Conservation (phyloP, 1,140 invertebrate genomes). For the Zaprionus davidi region DNA sequence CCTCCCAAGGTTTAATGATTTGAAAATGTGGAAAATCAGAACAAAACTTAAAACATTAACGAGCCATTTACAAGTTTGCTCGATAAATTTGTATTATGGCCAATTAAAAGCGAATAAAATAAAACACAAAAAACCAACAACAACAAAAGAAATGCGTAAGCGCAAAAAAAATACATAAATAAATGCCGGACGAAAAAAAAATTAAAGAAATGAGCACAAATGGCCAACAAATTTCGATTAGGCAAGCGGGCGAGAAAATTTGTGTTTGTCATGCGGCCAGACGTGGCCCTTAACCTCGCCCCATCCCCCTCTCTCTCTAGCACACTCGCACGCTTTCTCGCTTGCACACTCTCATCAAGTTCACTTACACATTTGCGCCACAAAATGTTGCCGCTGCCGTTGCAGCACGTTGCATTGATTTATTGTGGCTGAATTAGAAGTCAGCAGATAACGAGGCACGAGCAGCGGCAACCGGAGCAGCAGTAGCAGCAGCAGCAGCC, state of each 20-base stretch:
- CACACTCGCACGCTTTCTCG: neutral
- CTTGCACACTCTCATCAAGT: constrained; percentile 64
- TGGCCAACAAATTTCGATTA: constrained; percentile 82
- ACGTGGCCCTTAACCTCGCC: neutral
- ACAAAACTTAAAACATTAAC: constrained; percentile 73
- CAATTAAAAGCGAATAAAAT: constrained; percentile 81
- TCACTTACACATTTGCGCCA: constrained; percentile 78
- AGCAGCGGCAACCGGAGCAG: constrained; percentile 23
- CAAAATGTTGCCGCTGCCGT: constrained; percentile 72
- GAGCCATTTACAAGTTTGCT: constrained; percentile 76
- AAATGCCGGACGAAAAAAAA: constrained; percentile 24
- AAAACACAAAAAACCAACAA: constrained; percentile 50
- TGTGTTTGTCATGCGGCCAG: constrained; percentile 54
- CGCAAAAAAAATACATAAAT: constrained; percentile 42
- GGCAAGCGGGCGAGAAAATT: constrained; percentile 60
- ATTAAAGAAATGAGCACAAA: constrained; percentile 73
- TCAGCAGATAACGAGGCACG: constrained; percentile 78
- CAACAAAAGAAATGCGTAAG: constrained; percentile 1
- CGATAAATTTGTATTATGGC: constrained; percentile 81
- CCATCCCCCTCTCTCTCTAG: neutral
- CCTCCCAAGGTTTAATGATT: constrained; percentile 26
- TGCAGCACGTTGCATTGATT: constrained; percentile 82
- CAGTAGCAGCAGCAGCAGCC: neutral
- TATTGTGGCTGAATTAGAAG: constrained; percentile 81
- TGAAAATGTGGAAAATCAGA: constrained; percentile 20